A percentile compares a stretch with the other conserved stretches of the same genome.
These are phyloP conservation scores for Hymenochirus boettgeri DNA, from an alignment of 2,113 vertebrate genomes.

Conservation along the genomic window DNA sequence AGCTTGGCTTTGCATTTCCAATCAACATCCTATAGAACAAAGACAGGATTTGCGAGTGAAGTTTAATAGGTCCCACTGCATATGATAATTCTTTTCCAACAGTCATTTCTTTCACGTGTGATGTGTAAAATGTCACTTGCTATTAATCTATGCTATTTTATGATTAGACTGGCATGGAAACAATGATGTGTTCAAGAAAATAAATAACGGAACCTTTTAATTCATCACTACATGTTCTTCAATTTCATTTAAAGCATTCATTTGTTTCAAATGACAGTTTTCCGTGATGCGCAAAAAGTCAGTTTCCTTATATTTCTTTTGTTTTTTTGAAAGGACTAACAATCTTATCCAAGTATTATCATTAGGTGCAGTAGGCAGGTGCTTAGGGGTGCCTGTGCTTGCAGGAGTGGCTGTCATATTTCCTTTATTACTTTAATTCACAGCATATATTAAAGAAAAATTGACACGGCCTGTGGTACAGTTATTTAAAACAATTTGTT, in stretches of 20 bases:
- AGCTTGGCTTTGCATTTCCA: constrained; percentile 55
- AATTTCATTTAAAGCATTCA: constrained; percentile 12
- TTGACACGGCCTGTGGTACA: no score
- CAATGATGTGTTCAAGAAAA: constrained; percentile 30
- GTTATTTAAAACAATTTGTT: no score
- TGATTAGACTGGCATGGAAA: constrained; percentile 38
- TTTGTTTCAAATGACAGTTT: neutral
- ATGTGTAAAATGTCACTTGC: constrained; percentile 49
- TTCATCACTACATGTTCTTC: constrained; percentile 19
- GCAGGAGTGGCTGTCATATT: no score
- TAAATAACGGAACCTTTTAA: constrained; percentile 22
- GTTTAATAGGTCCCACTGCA: constrained; percentile 60
- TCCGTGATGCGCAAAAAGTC: no score
- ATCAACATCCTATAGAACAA: constrained; percentile 57
- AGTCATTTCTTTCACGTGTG: constrained; percentile 47
- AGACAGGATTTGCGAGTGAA: constrained; percentile 50
- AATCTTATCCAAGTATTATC: no score
- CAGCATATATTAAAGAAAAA: no score
- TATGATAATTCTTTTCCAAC: constrained; percentile 59
- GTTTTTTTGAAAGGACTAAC: no score
- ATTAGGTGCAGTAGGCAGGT: no score
- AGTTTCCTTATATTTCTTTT: no score
- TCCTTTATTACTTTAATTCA: no score
- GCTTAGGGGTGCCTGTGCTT: no score
- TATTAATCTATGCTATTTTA: constrained; percentile 52